Evolutionary conservation across 2,888 invertebrate species (phyloP).

Genomic region (Pheosia tremula): DNA sequence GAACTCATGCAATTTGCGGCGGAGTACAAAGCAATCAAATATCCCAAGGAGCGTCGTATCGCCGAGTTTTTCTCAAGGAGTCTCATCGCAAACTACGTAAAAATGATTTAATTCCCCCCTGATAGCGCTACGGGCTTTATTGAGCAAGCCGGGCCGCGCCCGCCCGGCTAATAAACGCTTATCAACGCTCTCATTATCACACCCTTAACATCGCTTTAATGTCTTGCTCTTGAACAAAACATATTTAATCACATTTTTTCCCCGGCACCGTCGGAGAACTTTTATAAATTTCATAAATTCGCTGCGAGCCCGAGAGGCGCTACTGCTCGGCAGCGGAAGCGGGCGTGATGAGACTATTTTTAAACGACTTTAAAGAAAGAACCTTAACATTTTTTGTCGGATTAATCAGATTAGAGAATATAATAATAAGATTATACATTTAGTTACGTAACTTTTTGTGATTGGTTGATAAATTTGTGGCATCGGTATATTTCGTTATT

Average conservation of each 20-base stretch:
- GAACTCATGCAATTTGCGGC: conserved; percentile 40
- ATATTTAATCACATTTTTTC: conserved; percentile 85
- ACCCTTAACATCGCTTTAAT: conserved; percentile 85
- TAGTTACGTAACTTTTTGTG: too few relatives aligned
- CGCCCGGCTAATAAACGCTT: conserved; percentile 83
- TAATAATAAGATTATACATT: too few relatives aligned
- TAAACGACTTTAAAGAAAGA: conserved; percentile 1
- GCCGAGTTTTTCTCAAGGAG: conserved; percentile 70
- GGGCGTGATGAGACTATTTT: conserved; percentile 24
- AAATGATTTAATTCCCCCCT: conserved; percentile 82
- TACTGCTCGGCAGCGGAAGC: background rate
- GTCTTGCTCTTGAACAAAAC: conserved; percentile 85
- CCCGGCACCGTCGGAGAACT: conserved; percentile 62
- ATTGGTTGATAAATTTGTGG: too few relatives aligned
- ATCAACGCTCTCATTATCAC: conserved; percentile 85
- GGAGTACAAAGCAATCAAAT: conserved; percentile 62
- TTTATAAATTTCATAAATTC: conserved; percentile 78
- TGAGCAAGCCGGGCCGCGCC: conserved; percentile 67
- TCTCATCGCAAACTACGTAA: conserved; percentile 75
- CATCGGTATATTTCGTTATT: too few relatives aligned
- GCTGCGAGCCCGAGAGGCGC: conserved; percentile 21
- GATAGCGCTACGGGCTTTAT: conserved; percentile 76
- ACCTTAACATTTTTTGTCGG: background rate
- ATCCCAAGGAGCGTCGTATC: conserved; percentile 67
- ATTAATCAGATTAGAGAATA: background rate